Base-by-base conservation (phyloP, 2,888 invertebrate species). In the Plagiodera versicolora region DNA sequence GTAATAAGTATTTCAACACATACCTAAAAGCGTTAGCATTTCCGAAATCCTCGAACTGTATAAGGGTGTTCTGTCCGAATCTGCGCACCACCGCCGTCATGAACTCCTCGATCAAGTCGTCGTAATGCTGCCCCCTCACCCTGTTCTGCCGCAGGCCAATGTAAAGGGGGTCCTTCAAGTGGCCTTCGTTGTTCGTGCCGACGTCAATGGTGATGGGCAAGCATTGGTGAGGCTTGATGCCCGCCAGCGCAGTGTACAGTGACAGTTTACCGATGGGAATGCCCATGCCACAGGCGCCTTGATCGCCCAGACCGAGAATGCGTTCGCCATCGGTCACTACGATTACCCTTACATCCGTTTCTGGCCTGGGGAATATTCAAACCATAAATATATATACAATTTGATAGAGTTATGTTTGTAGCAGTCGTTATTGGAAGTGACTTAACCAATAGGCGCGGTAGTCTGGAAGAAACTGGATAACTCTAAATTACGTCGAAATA, bases 281-380 rank as follows among this genome's bases (percentile, higher is more conserved):
- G 67, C 98, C 99, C 97, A 99, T 99, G 10, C 99, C 99, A 77
- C 94, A 91, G 2, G 94, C 95, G 6, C 99, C 99, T 67, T 98
- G 84, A 81, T 99, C 99, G 1, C 99, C 99, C 56, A 99, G 84
- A 3, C 99, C 99, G 58, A 99, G 84, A 78, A 99, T 99, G 57
- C 99, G 87, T 81, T 99, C 98, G 14, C 99, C 99, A 79, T 99
- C 99, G 0, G 99, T 99, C 45, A 98, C 98, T 9, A 96, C 95
- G 72, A 94, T 89, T 0, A 92, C 94, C 4, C 93, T 86, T 3
- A 95, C 89, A 76, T 95, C 93, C 18, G 85, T 82, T 77, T 94
- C 94, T 0, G 94, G 94, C 92, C 92, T 92, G 72, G 14, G n/a
- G n/a, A n/a, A n/a, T n/a, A n/a, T n/a, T n/a, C n/a, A n/a, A n/a